Evolutionary conservation across 2,888 invertebrate species (phyloP).

Genomic region (Nomada lathburiana): DNA sequence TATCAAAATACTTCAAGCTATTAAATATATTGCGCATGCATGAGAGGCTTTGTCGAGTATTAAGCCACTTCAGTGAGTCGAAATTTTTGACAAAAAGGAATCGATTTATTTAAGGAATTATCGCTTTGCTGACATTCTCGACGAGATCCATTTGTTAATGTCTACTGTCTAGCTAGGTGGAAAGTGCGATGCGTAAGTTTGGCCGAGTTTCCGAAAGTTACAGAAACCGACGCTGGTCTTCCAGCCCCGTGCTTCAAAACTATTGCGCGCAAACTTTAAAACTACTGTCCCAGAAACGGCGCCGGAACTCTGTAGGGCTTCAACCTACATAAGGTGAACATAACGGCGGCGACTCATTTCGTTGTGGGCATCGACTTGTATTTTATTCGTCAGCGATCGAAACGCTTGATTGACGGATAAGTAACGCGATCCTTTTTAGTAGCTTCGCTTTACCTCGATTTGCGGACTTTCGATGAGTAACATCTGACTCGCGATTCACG

Average conservation of each 20-base stretch:
- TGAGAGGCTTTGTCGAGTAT: not conserved
- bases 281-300: conserved; percentile 60
- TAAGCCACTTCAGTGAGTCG: not conserved
- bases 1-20: not conserved
- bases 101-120: conserved; percentile 24
- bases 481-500: not conserved
- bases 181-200: conserved; percentile 59
- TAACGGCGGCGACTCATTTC: conserved; percentile 18
- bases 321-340: conserved; percentile 58
- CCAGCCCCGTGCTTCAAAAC: conserved; percentile 39
- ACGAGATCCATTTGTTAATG: conserved; percentile 49
- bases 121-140: conserved; percentile 10
- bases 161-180: conserved; percentile 32
- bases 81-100: not conserved
- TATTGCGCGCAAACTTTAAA: conserved; percentile 58
- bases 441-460: not conserved
- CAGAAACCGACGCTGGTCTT: conserved; percentile 35
- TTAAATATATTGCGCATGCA: not conserved
- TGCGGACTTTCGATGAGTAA: not conserved
- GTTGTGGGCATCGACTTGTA: conserved; percentile 11
- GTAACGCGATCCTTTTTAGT: not conserved
- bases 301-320: conserved; percentile 54
- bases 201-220: conserved; percentile 64
- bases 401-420: conserved; percentile 1
- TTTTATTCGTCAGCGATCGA: not conserved